phyloP scores from a whole-genome alignment of 2,888 invertebrate genomes.

The Tipula unca region DNA sequence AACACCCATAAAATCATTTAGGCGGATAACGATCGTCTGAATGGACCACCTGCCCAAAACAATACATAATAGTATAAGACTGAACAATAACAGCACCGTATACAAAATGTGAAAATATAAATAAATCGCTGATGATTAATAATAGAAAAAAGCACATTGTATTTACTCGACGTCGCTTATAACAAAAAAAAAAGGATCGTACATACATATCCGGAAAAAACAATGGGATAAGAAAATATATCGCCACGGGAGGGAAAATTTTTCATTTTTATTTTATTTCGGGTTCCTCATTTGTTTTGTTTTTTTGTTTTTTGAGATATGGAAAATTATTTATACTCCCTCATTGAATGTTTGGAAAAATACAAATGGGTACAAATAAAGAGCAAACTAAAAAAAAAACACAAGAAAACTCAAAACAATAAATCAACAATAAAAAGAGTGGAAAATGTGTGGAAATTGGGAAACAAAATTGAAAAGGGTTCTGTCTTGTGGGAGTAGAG shows the following conservation, averaged over 20 bases:
- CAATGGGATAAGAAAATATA: background rate
- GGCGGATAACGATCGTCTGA: background rate
- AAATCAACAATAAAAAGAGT: background rate
- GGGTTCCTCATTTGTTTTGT: background rate
- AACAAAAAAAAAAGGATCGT: background rate
- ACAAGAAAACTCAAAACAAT: background rate
- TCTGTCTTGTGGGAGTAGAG: background rate
- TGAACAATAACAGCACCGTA: background rate
- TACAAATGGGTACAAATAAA: background rate
- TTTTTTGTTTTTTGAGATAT: background rate
- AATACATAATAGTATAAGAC: background rate
- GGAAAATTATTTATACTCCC: background rate
- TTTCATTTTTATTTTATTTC: background rate
- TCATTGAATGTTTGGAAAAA: background rate
- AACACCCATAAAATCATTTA: background rate
- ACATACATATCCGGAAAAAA: background rate
- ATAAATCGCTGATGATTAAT: slow-evolving; percentile 14
- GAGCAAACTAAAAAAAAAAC: background rate
- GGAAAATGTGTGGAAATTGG: background rate
- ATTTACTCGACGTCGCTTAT: background rate
- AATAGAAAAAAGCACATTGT: background rate
- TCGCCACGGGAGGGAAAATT: background rate
- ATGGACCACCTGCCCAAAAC: background rate
- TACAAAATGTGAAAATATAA: background rate
- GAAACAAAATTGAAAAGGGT: background rate